phyloP scores from a whole-genome alignment of 2,113 vertebrate species.

The Plotosus lineatus region DNA sequence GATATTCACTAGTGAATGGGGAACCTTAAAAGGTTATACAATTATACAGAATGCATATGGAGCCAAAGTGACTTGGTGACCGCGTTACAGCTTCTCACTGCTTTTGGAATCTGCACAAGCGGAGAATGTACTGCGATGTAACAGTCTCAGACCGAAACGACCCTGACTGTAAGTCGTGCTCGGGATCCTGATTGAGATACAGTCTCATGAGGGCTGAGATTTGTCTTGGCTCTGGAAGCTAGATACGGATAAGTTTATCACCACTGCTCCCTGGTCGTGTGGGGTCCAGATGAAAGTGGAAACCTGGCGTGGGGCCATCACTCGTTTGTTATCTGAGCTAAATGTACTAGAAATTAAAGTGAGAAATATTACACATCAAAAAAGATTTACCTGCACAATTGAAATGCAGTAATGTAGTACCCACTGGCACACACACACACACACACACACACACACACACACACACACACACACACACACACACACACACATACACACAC shows the following conservation, averaged over 20 bases:
- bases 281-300: constrained; percentile 19
- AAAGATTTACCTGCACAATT: neutral
- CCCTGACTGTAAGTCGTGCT: neutral
- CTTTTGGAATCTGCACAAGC: too few relatives aligned
- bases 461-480: neutral
- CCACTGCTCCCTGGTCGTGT: neutral
- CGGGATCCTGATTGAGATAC: neutral
- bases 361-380: constrained; percentile 25
- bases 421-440: neutral
- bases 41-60: too few relatives aligned
- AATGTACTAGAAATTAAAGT: constrained; percentile 20
- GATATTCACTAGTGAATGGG: too few relatives aligned
- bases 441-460: too few relatives aligned
- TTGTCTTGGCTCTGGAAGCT: neutral
- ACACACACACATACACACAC: neutral
- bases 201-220: neutral
- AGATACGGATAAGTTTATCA: constrained; percentile 1
- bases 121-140: neutral
- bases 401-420: neutral
- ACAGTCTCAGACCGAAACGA: too few relatives aligned
- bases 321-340: constrained; percentile 7
- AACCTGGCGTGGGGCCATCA: neutral
- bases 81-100: neutral
- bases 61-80: neutral
- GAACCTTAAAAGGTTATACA: too few relatives aligned